A percentile compares a stretch with the other conserved stretches of the same genome.
These are phyloP conservation scores for Podargus strigoides DNA, from an alignment of 2,797 vertebrate genomes.

Conservation along the genomic window DNA sequence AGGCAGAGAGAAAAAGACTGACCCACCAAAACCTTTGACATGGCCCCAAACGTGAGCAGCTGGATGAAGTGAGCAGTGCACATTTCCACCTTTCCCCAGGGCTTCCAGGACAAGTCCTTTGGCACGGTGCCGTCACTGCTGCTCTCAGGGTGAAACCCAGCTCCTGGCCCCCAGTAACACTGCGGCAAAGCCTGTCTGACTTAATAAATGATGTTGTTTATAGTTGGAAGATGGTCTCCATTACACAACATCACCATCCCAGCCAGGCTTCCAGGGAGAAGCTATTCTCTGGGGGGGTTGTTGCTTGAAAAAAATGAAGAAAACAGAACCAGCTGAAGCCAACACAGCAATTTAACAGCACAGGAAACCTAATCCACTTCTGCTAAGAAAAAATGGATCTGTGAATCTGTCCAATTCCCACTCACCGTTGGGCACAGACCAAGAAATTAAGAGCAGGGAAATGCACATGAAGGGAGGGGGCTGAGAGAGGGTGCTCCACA, in stretches of 20 bases:
- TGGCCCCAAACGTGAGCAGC: neutral
- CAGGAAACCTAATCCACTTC: neutral
- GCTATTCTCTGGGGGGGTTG: neutral
- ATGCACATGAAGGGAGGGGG: neutral
- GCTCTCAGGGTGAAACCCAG: neutral
- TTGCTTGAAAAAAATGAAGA: neutral
- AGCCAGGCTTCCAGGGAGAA: constrained; percentile 25
- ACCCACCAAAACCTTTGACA: neutral
- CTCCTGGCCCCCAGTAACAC: neutral
- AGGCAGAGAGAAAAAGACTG: neutral
- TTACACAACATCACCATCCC: neutral
- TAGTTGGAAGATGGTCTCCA: neutral
- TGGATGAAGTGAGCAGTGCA: neutral
- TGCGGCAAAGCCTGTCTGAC: neutral
- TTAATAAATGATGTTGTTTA: constrained; percentile 32
- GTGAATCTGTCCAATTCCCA: neutral
- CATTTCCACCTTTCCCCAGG: neutral
- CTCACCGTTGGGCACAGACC: neutral
- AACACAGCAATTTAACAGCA: neutral
- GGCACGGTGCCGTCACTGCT: neutral
- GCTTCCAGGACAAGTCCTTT: neutral
- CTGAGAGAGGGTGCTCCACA: neutral
- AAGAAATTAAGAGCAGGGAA: neutral
- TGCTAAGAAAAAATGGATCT: neutral
- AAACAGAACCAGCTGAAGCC: constrained; percentile 1